A percentile compares a stretch with the other conserved stretches of the same genome.
Conservation (phyloP, 1,140 invertebrate genomes). For the Danaus plexippus region DNA sequence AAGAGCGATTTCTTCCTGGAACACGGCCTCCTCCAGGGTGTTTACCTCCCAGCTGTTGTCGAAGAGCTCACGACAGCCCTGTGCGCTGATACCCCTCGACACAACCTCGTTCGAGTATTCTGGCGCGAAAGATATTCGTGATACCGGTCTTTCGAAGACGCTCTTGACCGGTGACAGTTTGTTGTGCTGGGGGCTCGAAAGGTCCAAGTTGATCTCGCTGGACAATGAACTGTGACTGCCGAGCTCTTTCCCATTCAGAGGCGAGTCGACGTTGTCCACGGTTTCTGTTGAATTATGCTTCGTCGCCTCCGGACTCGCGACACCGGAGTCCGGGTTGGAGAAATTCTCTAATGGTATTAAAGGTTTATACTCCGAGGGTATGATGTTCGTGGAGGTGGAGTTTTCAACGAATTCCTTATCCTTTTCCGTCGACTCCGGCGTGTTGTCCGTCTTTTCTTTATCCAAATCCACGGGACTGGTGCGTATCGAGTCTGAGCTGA, state of each 20-base stretch:
- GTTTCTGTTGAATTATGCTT: constrained; percentile 70
- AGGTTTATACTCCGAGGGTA: constrained; percentile 59
- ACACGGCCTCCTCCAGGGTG: constrained; percentile 25
- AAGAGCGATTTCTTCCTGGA: constrained; percentile 17
- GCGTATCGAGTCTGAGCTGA: constrained; percentile 64
- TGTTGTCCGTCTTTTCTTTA: constrained; percentile 71
- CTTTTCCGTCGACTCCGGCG: constrained; percentile 71
- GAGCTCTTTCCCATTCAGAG: constrained; percentile 58
- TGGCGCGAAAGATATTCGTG: constrained; percentile 65
- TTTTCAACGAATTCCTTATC: constrained; percentile 54
- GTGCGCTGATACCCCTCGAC: constrained; percentile 49
- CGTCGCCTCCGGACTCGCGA: constrained; percentile 72
- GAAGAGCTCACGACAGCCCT: constrained; percentile 44
- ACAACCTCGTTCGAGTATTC: constrained; percentile 59
- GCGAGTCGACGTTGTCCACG: constrained; percentile 64
- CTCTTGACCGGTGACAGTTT: constrained; percentile 47
- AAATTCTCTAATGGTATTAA: constrained; percentile 53
- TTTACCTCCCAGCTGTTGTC: constrained; percentile 53
- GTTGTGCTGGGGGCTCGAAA: constrained; percentile 58
- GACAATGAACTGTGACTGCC: constrained; percentile 69
- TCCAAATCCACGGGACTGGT: constrained; percentile 69
- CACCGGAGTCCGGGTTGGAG: constrained; percentile 71
- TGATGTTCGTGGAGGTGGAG: constrained; percentile 37
- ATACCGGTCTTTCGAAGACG: constrained; percentile 68
- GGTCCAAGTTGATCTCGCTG: constrained; percentile 72